Conservation (phyloP, 2,113 vertebrate species). For the Hemibagrus wyckioides region DNA sequence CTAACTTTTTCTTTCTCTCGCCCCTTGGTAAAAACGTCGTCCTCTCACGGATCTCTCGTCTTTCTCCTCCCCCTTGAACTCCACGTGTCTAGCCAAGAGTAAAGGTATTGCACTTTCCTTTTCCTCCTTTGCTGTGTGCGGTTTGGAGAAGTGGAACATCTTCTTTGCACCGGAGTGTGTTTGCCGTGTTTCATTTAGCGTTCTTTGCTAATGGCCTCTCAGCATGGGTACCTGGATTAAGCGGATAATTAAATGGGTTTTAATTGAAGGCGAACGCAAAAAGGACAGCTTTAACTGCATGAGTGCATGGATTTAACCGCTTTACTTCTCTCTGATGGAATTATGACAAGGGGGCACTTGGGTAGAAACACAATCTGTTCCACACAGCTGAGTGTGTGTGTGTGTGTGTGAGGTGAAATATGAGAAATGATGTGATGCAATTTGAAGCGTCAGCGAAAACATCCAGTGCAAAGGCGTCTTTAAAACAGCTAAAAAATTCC, state of each 20-base stretch:
- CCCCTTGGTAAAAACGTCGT: slow-evolving; percentile 54
- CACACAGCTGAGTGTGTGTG: background rate
- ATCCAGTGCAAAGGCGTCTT: background rate
- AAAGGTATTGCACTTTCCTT: slow-evolving; percentile 88
- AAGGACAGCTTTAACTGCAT: slow-evolving; percentile 25
- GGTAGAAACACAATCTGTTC: slow-evolving; percentile 33
- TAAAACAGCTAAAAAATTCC: background rate
- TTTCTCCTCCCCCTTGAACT: slow-evolving; percentile 65
- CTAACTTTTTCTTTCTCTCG: slow-evolving; percentile 61
- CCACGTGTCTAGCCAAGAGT: slow-evolving; percentile 91
- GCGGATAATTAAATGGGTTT: slow-evolving; percentile 65
- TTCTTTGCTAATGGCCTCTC: slow-evolving; percentile 60
- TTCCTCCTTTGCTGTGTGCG: slow-evolving; percentile 65
- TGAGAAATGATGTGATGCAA: slow-evolving; percentile 7
- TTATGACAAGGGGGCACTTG: background rate
- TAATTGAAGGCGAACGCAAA: slow-evolving; percentile 56
- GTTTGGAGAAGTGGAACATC: slow-evolving; percentile 60
- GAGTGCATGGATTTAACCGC: slow-evolving; percentile 36
- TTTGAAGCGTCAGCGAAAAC: background rate
- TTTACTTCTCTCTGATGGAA: slow-evolving; percentile 28
- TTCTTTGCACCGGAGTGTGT: slow-evolving; percentile 58
- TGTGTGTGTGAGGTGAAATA: slow-evolving; percentile 13
- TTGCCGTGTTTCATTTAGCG: slow-evolving; percentile 56
- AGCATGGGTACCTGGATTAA: slow-evolving; percentile 61
- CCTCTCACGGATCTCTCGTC: slow-evolving; percentile 70